Base-by-base conservation (phyloP, 2,797 vertebrate species). In the Buceros bicornis region DNA sequence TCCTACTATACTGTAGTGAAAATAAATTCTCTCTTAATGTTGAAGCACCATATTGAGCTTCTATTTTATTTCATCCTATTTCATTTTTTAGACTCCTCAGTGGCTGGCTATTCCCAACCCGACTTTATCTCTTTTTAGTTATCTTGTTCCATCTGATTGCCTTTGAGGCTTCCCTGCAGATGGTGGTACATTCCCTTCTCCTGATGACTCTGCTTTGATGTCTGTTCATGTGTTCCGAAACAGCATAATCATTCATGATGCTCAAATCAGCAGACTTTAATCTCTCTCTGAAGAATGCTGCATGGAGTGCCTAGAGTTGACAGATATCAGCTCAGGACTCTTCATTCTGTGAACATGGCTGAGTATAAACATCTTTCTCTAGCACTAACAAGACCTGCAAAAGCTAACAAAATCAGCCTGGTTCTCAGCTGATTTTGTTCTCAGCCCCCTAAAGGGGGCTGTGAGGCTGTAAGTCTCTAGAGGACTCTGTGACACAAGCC, bases 131-230 rank as follows among this genome's bases (percentile, higher is more conserved):
- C 77, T 57, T 81, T 91, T 94, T 65, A 67, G 51, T 87, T 84
- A 64, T 58, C 47, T 76, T 89, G 58, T 82, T 90, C 42, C 60
- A 76, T 76, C 47, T 80, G 74, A 82, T 56, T 93, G 62, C 60
- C 40, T 95, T 94, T 94, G 29, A 89, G 54, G 42, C 74, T 92
- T 91, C 82, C 84, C 74, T 85, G 31, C 31, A 85, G 64, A 87
- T 42, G 53, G 43, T 66, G 58, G 71, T 51, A 67, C 33, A 37
- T 19, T 1, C 1, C 73, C 57, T 89, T 80, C 51, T 96, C 43
- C n/a, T 80, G 58, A 48, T 85, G 84, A 82, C 40, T 69, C 20
- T 76, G 8, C 64, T 93, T 92, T 79, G 73, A 90, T 82, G 56
- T 66, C 78, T 84, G 1, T 87, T 94, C 43, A 58, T 18, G 48